Percentiles rank a stretch among this genome's conserved stretches.
phyloP scores from a whole-genome alignment of 1,140 invertebrate genomes.

The Liolophura sinensis region DNA sequence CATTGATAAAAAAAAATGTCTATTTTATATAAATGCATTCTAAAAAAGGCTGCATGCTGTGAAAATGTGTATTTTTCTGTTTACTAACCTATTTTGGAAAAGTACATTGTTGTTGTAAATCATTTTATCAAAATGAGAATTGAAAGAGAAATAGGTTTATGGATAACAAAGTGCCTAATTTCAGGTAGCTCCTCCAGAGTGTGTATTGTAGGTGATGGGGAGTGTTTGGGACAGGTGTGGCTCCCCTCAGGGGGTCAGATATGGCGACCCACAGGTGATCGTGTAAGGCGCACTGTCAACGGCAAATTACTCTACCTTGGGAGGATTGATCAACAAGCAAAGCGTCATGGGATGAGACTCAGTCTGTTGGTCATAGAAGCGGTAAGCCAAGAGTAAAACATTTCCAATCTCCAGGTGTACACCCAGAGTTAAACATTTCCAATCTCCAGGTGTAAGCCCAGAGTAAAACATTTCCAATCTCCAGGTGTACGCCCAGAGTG shows the following conservation, averaged over 20 bases:
- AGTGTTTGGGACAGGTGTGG: neutral
- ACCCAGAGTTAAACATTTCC: no score
- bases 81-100: no score
- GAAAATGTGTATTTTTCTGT: no score
- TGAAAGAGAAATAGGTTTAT: neutral
- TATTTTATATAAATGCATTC: no score
- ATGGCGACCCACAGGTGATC: constrained; percentile 71
- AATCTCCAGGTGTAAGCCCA: no score
- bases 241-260: neutral
- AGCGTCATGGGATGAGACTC: constrained; percentile 74
- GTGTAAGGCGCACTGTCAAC: constrained; percentile 56
- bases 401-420: no score
- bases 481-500: no score
- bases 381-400: constrained; percentile 29
- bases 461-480: no score
- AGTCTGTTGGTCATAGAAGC: constrained; percentile 67
- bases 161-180: neutral
- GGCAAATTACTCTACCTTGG: constrained; percentile 68
- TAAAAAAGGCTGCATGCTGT: no score
- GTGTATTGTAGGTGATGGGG: constrained; percentile 41
- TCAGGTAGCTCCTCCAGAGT: constrained; percentile 37
- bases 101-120: no score
- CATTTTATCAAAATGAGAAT: neutral
- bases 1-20: no score
- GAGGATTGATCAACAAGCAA: constrained; percentile 70